phyloP scores from a whole-genome alignment of 2,113 vertebrate genomes.

The Triplophysa rosa region DNA sequence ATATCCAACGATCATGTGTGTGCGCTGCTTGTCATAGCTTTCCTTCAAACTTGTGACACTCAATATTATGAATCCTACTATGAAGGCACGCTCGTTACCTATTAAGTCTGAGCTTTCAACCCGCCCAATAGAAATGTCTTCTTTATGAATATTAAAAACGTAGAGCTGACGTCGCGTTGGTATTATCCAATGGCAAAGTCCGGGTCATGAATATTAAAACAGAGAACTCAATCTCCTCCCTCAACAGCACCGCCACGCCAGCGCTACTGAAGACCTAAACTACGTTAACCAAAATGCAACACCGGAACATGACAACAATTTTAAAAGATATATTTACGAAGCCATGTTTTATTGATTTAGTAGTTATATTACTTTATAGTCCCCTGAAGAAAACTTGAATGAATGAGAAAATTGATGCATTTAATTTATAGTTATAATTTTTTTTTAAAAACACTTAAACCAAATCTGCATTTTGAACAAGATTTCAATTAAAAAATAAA shows the following conservation, averaged over 20 bases:
- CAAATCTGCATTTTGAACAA: too few species aligned
- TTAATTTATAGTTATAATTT: too few species aligned
- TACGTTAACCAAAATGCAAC: constrained; percentile 37
- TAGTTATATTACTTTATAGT: too few species aligned
- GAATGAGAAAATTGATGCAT: too few species aligned
- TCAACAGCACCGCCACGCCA: constrained; percentile 42
- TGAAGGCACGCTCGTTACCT: background rate
- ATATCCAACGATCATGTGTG: background rate
- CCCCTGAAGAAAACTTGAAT: too few species aligned
- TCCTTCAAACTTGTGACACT: background rate
- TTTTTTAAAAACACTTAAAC: too few species aligned
- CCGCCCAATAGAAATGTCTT: background rate
- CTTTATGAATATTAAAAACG: background rate
- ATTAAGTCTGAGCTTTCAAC: background rate
- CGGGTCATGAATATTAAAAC: background rate
- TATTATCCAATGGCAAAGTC: background rate
- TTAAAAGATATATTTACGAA: too few species aligned
- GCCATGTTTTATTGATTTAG: too few species aligned
- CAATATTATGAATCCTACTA: background rate
- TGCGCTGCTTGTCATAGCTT: too few species aligned
- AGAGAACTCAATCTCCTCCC: background rate
- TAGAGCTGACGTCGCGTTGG: background rate
- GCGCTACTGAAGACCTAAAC: constrained; percentile 13
- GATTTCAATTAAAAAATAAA: too few species aligned
- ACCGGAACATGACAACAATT: too few species aligned